phyloP scores from a whole-genome alignment of 2,797 vertebrate species.

The Pseudochaenichthys georgianus region DNA sequence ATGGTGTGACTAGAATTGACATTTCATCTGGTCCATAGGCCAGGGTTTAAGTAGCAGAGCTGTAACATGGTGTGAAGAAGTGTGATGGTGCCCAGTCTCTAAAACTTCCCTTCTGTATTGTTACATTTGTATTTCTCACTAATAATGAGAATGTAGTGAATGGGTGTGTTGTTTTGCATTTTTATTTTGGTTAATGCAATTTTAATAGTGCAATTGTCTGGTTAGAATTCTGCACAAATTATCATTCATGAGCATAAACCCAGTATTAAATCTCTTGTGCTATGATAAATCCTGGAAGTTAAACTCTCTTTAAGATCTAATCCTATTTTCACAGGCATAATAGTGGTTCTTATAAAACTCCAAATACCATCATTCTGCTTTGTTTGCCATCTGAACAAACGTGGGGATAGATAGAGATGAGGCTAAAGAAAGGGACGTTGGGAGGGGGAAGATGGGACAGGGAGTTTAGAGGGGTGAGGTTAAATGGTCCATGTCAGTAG shows the following conservation, averaged over 20 bases:
- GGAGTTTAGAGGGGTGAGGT: conserved; percentile 65
- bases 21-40: conserved; percentile 15
- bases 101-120: not conserved
- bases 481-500: conserved; percentile 80
- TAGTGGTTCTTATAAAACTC: not conserved
- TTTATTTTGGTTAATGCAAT: conserved; percentile 3
- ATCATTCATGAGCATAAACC: not conserved
- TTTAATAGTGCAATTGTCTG: not conserved
- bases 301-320: not conserved
- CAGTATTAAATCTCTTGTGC: not conserved
- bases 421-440: conserved; percentile 45
- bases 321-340: conserved; percentile 6
- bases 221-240: not conserved
- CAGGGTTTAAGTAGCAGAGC: conserved; percentile 12
- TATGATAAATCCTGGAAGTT: not conserved
- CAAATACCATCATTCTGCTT: not conserved
- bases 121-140: not conserved
- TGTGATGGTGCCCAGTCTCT: not conserved
- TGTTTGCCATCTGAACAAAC: conserved; percentile 25
- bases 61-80: not conserved
- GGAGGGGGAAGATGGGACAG: conserved; percentile 41
- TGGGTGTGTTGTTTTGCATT: not conserved
- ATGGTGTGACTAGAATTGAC: conserved; percentile 6
- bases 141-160: not conserved
- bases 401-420: conserved; percentile 51